phyloP scores from a whole-genome alignment of 2,797 vertebrate genomes.

The Sternarchorhynchus goeldii region DNA sequence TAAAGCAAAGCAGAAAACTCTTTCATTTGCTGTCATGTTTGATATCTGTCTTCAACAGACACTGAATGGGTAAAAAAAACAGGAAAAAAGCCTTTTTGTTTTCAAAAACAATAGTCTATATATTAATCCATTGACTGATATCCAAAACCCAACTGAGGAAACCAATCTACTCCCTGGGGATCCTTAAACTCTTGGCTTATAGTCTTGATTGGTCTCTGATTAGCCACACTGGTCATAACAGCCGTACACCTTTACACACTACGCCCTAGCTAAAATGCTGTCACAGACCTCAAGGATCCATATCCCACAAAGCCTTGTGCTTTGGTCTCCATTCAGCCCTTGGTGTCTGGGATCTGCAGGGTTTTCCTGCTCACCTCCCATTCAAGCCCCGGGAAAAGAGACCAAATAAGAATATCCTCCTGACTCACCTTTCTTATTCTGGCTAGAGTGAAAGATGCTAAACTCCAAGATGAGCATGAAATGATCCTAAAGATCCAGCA shows the following conservation, averaged over 20 bases:
- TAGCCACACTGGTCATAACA: constrained; percentile 65
- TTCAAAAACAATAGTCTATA: constrained; percentile 2
- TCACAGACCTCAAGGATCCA: constrained; percentile 66
- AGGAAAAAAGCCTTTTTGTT: not conserved
- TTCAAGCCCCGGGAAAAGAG: constrained; percentile 58
- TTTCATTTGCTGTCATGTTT: not conserved
- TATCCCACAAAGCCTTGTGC: constrained; percentile 64
- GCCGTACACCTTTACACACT: constrained; percentile 66
- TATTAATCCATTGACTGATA: constrained; percentile 33
- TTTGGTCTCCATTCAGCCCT: constrained; percentile 59
- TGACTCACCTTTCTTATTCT: constrained; percentile 29
- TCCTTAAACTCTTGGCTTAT: constrained; percentile 54
- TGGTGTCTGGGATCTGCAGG: constrained; percentile 67
- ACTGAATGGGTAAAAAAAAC: not conserved
- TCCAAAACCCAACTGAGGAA: constrained; percentile 36
- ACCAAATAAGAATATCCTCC: constrained; percentile 60
- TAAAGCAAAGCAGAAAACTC: constrained; percentile 17
- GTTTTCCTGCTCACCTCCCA: constrained; percentile 73
- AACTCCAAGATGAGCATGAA: not conserved
- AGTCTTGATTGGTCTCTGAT: constrained; percentile 65
- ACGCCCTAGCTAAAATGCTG: constrained; percentile 67
- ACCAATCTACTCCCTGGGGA: constrained; percentile 23
- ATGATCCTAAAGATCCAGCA: too few species aligned
- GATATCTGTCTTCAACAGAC: constrained; percentile 1
- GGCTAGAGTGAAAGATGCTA: not conserved